Evolutionary conservation across 2,113 vertebrate genomes (phyloP), one percentile per base, ranked within the genome.

Genomic region (Rhodinocichla rosea): DNA sequence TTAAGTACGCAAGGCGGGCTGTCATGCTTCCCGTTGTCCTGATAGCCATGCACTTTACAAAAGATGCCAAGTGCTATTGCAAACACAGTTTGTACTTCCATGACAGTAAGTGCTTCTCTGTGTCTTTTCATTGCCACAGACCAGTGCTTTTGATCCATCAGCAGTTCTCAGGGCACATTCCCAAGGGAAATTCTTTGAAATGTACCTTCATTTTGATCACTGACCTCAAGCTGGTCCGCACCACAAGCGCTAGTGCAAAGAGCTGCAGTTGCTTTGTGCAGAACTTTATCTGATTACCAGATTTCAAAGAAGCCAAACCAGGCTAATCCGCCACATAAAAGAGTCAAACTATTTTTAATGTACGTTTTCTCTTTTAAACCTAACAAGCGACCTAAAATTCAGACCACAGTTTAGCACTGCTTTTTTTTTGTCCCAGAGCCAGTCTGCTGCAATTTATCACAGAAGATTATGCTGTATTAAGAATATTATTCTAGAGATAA

Each of bases 181-280:
- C 94, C 95, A 85, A 93, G 92, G 92, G 95, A 96, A 97, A 92
- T 92, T 95, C 96, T 97, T 98, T 98, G 97, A 98, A 98, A 97
- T 91, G 70, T 95, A 97, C 95, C 97, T 97, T 95, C 93, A 96
- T 98, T 96, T 97, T 96, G 94, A 98, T 97, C 89, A 84, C 95
- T 97, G 89, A 93, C 95, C 96, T 95, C 77, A 92, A 91, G 92
- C 85, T 97, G 94, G 96, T 95, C 93, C 39, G 17, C 75, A 92
- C 57, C 27, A 0, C 87, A 91, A 97, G 96, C 90, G 35, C 85
- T 49, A 69, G 65, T 71, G 95, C 94, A 95, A 89, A 97, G 91
- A 92, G 71, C 95, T 95, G 76, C 70, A 69, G 82, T 55, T 74
- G 79, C 96, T 98, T 96, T 95, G 91, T 97, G 85, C 56, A 53